These are phyloP conservation scores for Rhynchophorus ferrugineus DNA, from an alignment of 1,140 invertebrate genomes.

Conservation along the genomic window DNA sequence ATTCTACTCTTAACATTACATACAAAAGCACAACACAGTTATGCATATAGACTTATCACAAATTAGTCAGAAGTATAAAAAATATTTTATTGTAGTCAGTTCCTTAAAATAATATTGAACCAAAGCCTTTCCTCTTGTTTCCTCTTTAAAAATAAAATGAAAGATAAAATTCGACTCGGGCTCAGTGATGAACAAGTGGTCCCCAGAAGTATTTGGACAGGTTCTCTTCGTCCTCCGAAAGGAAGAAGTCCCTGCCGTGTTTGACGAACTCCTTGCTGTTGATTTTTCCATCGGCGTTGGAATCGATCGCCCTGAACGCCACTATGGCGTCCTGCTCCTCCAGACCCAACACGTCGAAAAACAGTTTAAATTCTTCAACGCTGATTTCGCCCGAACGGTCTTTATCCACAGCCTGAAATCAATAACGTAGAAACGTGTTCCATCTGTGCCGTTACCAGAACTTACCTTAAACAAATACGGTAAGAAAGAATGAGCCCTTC, in stretches of 20 bases:
- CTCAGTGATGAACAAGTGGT: constrained; percentile 51
- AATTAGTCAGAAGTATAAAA: no score
- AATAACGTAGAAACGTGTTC: not conserved
- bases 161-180: not conserved
- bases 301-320: constrained; percentile 69
- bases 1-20: no score
- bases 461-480: constrained; percentile 73
- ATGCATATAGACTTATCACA: no score
- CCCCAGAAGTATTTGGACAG: constrained; percentile 82
- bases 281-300: constrained; percentile 66
- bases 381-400: constrained; percentile 69
- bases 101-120: no score
- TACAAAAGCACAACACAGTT: no score
- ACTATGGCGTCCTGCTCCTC: constrained; percentile 63
- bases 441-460: no score
- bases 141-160: not conserved
- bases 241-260: constrained; percentile 69
- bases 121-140: no score
- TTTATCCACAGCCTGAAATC: constrained; percentile 66
- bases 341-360: constrained; percentile 70
- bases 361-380: constrained; percentile 72
- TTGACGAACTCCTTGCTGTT: constrained; percentile 70
- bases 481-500: constrained; percentile 65
- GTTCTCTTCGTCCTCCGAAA: constrained; percentile 63
- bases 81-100: no score